Evolutionary conservation across 2,797 vertebrate genomes (phyloP).

Genomic region (Kryptopterus vitreolus): DNA sequence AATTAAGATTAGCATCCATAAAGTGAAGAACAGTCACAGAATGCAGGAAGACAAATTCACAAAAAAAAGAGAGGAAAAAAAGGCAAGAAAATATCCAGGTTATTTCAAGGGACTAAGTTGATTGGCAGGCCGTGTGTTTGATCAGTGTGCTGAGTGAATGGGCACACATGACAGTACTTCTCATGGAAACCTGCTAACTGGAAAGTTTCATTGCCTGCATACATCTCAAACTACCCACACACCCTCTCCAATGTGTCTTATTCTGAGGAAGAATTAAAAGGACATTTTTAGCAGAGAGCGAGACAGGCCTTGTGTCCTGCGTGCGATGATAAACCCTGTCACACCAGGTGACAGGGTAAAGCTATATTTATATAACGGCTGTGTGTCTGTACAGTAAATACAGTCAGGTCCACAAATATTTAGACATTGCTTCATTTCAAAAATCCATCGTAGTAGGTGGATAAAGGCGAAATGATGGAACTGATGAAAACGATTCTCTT

Average conservation of each 20-base stretch:
- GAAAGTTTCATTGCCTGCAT: background rate
- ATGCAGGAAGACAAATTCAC: background rate
- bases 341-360: too few relatives aligned
- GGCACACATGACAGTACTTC: background rate
- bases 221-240: background rate
- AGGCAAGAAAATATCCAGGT: background rate
- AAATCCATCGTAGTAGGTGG: too few relatives aligned
- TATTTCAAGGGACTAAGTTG: background rate
- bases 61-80: too few relatives aligned
- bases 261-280: background rate
- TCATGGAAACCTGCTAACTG: constrained; percentile 9
- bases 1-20: background rate
- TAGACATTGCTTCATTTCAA: too few relatives aligned
- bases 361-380: too few relatives aligned
- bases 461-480: too few relatives aligned
- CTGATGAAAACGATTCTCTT: too few relatives aligned
- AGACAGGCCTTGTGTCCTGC: background rate
- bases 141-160: background rate
- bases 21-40: background rate
- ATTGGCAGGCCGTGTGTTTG: constrained; percentile 1
- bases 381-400: too few relatives aligned
- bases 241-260: background rate
- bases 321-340: background rate
- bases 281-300: background rate
- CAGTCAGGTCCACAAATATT: too few relatives aligned